phyloP scores from a whole-genome alignment of 2,888 invertebrate species.

The Torymus texanus region DNA sequence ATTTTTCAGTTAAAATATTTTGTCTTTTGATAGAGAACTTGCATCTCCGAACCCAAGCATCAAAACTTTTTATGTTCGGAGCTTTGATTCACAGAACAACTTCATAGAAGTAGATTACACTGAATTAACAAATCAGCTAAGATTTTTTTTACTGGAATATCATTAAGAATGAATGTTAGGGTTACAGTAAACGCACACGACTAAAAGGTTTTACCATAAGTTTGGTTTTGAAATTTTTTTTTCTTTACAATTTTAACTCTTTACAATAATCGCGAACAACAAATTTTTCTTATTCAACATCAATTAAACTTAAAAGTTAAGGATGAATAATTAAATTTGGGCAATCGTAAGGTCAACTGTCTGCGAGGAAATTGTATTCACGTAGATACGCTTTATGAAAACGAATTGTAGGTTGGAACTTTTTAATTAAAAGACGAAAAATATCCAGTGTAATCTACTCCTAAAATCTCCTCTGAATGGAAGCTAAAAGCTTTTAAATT shows the following conservation, averaged over 20 bases:
- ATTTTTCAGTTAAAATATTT: conserved; percentile 39
- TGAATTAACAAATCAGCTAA: neutral
- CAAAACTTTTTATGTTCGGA: conserved; percentile 18
- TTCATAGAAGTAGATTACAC: conserved; percentile 28
- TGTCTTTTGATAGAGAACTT: conserved; percentile 5
- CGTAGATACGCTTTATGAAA: neutral
- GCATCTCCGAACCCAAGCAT: conserved; percentile 16
- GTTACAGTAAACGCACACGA: too few species aligned
- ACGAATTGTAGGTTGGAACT: neutral
- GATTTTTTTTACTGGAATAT: too few species aligned
- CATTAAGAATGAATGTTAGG: too few species aligned
- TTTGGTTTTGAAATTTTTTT: too few species aligned
- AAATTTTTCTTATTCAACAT: too few species aligned
- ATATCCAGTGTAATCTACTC: conserved; percentile 30
- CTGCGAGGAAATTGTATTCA: neutral
- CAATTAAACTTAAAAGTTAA: too few species aligned
- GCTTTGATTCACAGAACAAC: neutral
- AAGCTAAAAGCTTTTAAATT: conserved; percentile 27
- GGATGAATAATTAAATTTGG: too few species aligned
- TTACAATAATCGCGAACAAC: too few species aligned
- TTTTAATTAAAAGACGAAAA: neutral
- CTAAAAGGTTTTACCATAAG: too few species aligned
- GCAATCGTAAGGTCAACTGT: too few species aligned
- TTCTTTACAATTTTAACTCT: too few species aligned
- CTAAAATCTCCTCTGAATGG: conserved; percentile 11